These are phyloP conservation scores for Procambarus virginalis DNA, from an alignment of 1,140 invertebrate species.

Conservation along the genomic window DNA sequence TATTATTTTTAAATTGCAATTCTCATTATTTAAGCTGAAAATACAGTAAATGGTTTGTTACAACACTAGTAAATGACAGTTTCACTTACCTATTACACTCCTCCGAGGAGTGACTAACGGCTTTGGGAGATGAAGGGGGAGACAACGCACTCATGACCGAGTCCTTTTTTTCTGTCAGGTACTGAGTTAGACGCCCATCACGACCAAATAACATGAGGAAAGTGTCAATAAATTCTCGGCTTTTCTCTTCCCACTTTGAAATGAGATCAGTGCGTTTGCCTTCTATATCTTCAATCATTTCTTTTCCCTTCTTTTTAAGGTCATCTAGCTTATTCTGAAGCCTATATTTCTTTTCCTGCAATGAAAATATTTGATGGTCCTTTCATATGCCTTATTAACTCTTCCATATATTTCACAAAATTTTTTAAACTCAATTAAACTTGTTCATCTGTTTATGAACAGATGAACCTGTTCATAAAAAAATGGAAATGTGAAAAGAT, in stretches of 20 bases:
- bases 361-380: not conserved
- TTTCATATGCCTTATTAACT: no score
- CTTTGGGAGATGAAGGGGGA: conserved; percentile 62
- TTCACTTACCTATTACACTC: conserved; percentile 59
- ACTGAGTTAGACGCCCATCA: conserved; percentile 66
- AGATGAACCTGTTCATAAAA: no score
- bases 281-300: conserved; percentile 66
- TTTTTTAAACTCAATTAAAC: no score
- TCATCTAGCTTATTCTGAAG: conserved; percentile 70
- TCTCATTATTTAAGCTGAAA: no score
- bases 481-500: no score
- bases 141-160: conserved; percentile 66
- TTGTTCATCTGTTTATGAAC: no score
- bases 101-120: conserved; percentile 54
- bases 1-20: no score
- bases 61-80: not conserved
- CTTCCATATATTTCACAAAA: no score
- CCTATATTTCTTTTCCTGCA: conserved; percentile 73
- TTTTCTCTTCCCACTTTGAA: conserved; percentile 69
- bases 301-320: conserved; percentile 69
- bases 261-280: conserved; percentile 65
- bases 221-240: conserved; percentile 68
- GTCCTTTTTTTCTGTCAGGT: conserved; percentile 67
- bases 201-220: conserved; percentile 70
- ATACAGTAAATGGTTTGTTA: no score